Percentiles rank a stretch among this genome's conserved stretches.
These are phyloP conservation scores for Uloborus plumipes DNA, from an alignment of 2,888 invertebrate genomes.

Conservation along the genomic window DNA sequence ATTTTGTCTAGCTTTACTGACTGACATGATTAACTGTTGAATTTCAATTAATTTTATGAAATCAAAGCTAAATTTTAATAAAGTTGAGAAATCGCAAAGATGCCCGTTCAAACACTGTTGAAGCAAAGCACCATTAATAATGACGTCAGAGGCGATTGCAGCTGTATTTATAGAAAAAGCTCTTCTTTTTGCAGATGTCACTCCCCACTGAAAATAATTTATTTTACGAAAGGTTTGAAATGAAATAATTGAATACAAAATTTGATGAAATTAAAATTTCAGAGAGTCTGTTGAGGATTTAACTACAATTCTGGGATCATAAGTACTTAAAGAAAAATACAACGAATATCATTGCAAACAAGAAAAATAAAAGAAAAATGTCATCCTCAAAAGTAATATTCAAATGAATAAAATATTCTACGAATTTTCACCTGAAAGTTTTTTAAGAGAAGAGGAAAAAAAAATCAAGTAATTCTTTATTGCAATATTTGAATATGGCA, in stretches of 20 bases:
- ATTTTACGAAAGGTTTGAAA: not conserved
- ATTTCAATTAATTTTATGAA: conserved; percentile 1
- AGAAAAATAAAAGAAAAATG: no score
- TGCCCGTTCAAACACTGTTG: conserved; percentile 69
- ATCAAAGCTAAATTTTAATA: conserved; percentile 12
- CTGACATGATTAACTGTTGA: conserved; percentile 68
- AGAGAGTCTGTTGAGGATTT: no score
- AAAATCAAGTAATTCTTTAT: no score
- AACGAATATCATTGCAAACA: no score
- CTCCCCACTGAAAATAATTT: not conserved
- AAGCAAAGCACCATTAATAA: conserved; percentile 66
- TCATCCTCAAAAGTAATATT: no score
- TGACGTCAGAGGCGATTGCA: conserved; percentile 30
- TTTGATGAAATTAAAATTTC: no score
- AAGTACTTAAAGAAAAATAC: not conserved
- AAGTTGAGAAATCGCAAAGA: conserved; percentile 18
- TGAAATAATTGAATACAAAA: not conserved
- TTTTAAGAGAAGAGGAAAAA: no score
- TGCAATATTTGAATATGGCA: no score
- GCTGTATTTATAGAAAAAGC: conserved; percentile 41
- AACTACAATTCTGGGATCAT: not conserved
- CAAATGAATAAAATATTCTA: no score
- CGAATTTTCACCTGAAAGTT: no score
- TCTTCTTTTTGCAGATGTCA: conserved; percentile 14
- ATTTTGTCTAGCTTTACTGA: conserved; percentile 75